Percentiles rank a stretch among this genome's conserved stretches.
Conservation (phyloP, 2,113 vertebrate species). For the Danio rerio region GRCz12tu NC_133195.1:43471001-43471500, state of each 20-base stretch:
- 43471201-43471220: background rate
- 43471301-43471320: background rate
- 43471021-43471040: background rate
- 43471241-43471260: background rate
- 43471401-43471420: slow-evolving; percentile 25
- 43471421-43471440: background rate
- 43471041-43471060: background rate
- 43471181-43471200: background rate
- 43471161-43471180: background rate
- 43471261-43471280: background rate
- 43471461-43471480: background rate
- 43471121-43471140: background rate
- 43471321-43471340: background rate
- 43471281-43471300: background rate
- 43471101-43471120: slow-evolving; percentile 8
- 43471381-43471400: slow-evolving; percentile 25
- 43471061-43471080: background rate
- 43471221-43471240: background rate
- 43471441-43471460: slow-evolving; percentile 1
- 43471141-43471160: background rate
- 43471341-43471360: slow-evolving; percentile 5
- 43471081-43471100: slow-evolving; percentile 8
- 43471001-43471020: background rate
- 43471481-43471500: background rate
- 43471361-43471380: slow-evolving; percentile 27